phyloP scores from a whole-genome alignment of 2,113 vertebrate species.

The Odobenus rosmarus region DNA sequence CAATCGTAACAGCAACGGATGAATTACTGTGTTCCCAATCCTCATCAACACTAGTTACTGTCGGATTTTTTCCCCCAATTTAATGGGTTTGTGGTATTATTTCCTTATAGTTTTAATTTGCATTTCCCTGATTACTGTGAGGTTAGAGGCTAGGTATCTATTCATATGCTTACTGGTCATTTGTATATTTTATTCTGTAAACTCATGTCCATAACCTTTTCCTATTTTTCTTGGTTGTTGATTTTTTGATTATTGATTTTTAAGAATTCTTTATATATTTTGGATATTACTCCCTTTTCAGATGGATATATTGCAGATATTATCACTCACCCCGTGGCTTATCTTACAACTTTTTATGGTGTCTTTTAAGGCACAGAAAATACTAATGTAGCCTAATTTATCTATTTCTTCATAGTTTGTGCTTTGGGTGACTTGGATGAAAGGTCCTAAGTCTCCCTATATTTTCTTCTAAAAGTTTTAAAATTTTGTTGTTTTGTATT shows the following conservation, averaged over 20 bases:
- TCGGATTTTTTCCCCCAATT: background rate
- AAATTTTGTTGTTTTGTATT: background rate
- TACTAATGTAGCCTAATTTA: background rate
- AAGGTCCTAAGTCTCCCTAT: background rate
- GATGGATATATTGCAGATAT: background rate
- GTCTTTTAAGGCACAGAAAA: background rate
- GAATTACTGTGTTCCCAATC: background rate
- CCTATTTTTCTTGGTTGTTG: background rate
- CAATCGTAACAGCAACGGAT: background rate
- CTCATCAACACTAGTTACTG: background rate
- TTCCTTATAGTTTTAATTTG: background rate
- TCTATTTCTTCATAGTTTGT: conserved; percentile 14
- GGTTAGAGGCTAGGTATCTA: background rate
- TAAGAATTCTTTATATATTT: conserved; percentile 6
- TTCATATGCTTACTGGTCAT: background rate
- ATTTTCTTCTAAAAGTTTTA: background rate
- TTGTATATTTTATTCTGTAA: conserved; percentile 23
- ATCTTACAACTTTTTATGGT: background rate
- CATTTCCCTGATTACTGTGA: background rate
- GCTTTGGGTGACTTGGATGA: background rate
- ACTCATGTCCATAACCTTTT: background rate
- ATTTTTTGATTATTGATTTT: background rate
- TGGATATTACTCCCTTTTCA: background rate
- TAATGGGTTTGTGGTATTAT: background rate
- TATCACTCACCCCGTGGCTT: background rate